Evolutionary conservation across 2,113 vertebrate genomes (phyloP).

Genomic region (Tapirus terrestris): DNA sequence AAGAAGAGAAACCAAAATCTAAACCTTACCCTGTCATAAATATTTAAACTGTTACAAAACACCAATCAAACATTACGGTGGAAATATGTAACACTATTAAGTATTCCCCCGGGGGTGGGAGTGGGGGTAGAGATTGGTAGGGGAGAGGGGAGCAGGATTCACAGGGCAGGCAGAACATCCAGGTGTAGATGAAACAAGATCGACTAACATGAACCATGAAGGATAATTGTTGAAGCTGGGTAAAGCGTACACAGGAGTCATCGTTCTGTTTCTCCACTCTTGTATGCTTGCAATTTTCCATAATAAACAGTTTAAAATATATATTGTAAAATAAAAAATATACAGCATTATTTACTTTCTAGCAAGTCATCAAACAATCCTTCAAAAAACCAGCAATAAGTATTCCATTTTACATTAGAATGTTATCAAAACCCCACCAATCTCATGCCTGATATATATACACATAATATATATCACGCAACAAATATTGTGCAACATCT

Average conservation of each 20-base stretch:
- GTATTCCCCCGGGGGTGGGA: not conserved
- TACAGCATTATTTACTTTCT: constrained; percentile 13
- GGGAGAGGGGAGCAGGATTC: not conserved
- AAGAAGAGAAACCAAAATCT: constrained; percentile 1
- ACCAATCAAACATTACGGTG: not conserved
- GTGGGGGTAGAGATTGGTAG: not conserved
- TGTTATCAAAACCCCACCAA: not conserved
- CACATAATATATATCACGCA: not conserved
- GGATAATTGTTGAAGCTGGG: not conserved
- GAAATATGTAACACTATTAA: not conserved
- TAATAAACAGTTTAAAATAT: not conserved
- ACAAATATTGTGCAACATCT: not conserved
- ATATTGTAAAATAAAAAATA: constrained; percentile 1
- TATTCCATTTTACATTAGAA: constrained; percentile 25
- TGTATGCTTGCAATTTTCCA: not conserved
- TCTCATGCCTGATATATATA: not conserved
- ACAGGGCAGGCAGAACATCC: not conserved
- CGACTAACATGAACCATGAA: not conserved
- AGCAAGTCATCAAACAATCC: not conserved
- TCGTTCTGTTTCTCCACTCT: not conserved
- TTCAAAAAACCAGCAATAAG: constrained; percentile 47
- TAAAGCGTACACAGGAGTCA: not conserved
- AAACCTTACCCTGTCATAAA: not conserved
- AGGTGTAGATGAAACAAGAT: not conserved
- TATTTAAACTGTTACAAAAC: constrained; percentile 54